phyloP scores from a whole-genome alignment of 2,888 invertebrate genomes.

The Patella pellucida region DNA sequence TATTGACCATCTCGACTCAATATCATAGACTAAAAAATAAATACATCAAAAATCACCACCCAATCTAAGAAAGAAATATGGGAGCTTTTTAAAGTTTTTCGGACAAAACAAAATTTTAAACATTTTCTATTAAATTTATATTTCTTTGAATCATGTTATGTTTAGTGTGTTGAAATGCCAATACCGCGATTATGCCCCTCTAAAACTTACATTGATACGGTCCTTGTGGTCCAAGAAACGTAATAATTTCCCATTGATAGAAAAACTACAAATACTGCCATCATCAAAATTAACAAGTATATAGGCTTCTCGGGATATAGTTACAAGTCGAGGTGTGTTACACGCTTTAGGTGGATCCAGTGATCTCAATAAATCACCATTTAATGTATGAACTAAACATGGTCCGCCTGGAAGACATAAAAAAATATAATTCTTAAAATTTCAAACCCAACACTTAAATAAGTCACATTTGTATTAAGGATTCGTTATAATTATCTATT shows the following conservation, averaged over 20 bases:
- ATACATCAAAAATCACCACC: no score
- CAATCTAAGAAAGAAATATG: background rate
- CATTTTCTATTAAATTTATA: no score
- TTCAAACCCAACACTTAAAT: no score
- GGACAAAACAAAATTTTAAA: no score
- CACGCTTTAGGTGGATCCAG: constrained; percentile 80
- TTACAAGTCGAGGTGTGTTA: constrained; percentile 86
- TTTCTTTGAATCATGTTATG: no score
- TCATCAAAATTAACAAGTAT: constrained; percentile 92
- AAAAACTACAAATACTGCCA: constrained; percentile 93
- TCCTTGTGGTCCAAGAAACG: constrained; percentile 93
- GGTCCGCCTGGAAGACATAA: constrained; percentile 83
- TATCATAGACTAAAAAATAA: constrained; percentile 75
- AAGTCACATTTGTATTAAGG: no score
- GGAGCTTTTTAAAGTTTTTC: no score
- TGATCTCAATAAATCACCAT: constrained; percentile 95
- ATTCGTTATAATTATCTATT: no score
- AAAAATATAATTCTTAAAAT: background rate
- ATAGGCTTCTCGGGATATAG: constrained; percentile 95
- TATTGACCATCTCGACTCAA: constrained; percentile 98
- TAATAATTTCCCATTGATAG: constrained; percentile 91
- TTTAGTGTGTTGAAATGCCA: background rate
- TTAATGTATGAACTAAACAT: constrained; percentile 96
- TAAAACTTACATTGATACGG: constrained; percentile 84
- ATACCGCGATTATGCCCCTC: background rate